A percentile compares a stretch with the other conserved stretches of the same genome.
Evolutionary conservation across 2,888 invertebrate species (phyloP).

Genomic region (Onthophagus sagittarius): DNA sequence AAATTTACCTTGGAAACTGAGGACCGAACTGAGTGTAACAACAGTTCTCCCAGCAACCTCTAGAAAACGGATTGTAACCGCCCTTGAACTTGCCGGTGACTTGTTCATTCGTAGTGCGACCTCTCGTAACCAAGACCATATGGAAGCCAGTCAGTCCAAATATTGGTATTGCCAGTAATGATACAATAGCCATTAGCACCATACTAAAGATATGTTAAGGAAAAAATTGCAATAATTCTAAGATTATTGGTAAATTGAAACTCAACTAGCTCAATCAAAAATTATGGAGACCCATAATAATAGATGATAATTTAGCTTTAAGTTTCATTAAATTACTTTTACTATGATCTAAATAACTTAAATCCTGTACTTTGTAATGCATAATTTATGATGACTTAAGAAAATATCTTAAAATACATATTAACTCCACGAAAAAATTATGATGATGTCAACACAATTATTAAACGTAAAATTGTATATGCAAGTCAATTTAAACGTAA

Average conservation of each 20-base stretch:
- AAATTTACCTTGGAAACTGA: conserved; percentile 86
- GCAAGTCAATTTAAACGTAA: no score
- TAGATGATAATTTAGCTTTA: no score
- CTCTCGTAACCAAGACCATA: conserved; percentile 92
- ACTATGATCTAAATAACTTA: no score
- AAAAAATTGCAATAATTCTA: conserved; percentile 22
- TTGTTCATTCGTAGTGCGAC: conserved; percentile 98
- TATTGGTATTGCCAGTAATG: conserved; percentile 91
- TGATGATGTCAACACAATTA: no score
- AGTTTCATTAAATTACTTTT: no score
- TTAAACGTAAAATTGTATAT: no score
- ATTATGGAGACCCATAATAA: no score
- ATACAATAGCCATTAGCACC: conserved; percentile 88
- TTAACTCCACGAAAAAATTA: no score
- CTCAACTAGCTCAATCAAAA: no score
- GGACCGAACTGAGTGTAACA: conserved; percentile 94
- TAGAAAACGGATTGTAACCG: conserved; percentile 96
- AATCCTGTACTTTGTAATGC: no score
- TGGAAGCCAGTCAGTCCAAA: conserved; percentile 98
- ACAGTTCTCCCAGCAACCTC: conserved; percentile 93
- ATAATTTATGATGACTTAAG: no score
- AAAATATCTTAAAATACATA: no score
- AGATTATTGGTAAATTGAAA: background rate
- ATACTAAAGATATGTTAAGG: conserved; percentile 58
- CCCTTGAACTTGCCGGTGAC: conserved; percentile 99